Evolutionary conservation across 1,140 invertebrate genomes (phyloP).

Genomic region (Aphis gossypii): DNA sequence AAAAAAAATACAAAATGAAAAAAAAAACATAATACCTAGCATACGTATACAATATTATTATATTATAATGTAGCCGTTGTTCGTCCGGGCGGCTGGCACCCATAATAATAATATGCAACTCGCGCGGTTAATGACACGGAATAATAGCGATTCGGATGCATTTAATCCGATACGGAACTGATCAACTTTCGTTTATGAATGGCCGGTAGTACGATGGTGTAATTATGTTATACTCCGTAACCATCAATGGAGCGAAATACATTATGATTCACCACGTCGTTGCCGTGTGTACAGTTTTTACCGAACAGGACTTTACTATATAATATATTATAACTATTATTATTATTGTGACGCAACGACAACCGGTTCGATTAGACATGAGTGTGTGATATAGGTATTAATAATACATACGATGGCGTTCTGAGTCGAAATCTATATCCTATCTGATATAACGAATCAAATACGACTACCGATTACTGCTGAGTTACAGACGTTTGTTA

Average conservation of each 20-base stretch:
- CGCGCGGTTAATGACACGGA: slow-evolving; percentile 24
- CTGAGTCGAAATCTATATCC: neutral
- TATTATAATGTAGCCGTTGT: neutral
- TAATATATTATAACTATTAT: neutral
- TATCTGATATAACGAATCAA: neutral
- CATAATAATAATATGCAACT: neutral
- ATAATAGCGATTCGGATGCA: neutral
- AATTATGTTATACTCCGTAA: neutral
- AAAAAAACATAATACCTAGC: neutral
- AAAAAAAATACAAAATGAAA: neutral
- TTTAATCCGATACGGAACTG: slow-evolving; percentile 22
- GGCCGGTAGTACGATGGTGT: neutral
- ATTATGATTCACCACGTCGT: slow-evolving; percentile 14
- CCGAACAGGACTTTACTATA: slow-evolving; percentile 43
- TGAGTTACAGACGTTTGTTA: neutral
- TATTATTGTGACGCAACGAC: slow-evolving; percentile 22
- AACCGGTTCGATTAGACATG: neutral
- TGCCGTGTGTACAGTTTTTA: neutral
- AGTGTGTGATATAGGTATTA: neutral
- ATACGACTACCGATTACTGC: neutral
- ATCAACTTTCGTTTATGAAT: slow-evolving; percentile 43
- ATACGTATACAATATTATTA: neutral
- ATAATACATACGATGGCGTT: too few relatives aligned
- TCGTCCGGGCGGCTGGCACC: neutral
- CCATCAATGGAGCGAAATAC: slow-evolving; percentile 21